Evolutionary conservation across 2,888 invertebrate species (phyloP), one percentile per base, ranked within the genome.

Genomic region (Lasioglossum villosulum): DNA sequence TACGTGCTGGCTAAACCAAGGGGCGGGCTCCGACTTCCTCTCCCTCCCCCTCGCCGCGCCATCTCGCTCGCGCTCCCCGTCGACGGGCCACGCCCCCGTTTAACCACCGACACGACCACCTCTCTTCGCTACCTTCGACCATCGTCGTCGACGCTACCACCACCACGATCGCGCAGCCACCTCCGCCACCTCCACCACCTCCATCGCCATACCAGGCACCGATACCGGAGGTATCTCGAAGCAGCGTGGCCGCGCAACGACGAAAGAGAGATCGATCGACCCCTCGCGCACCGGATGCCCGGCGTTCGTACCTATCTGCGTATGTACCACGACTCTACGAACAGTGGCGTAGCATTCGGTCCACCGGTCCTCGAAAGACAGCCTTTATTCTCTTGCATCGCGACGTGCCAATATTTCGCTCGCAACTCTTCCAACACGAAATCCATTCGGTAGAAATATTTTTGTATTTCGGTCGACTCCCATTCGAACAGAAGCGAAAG

Each of bases 261-360:
- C 90, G 92, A 92, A 92, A 93, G 92, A 91, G 92, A 91, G 91
- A 93, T 93, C 92, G 93, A 93, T 92, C 92, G 93, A 88, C 89
- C 88, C 83, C 89, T 91, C 88, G 86, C 84, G 83, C 86, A 86
- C 88, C 88, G 90, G 88, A 90, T 91, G 91, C 87, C 91, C 87
- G 89, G 79, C 89, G 87, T 86, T 87, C 83, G 37, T 90, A 87
- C 82, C 78, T 87, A 87, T 86, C 83, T 84, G 84, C 83, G 76
- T 83, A 85, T 85, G 87, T 84, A 84, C 85, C 83, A 42, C 80
- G 48, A 77, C 70, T 78, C 79, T 80, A 56, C 79, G 39, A 45
- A 70, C 88, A 89, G 52, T 82, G 88, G 88, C 89, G 88, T 89
- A 86, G 83, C 5, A 80, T 39, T 30, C 23, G 12, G n/a, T 66